Evolutionary conservation across 92 coral and sea anemone genomes (phyloP), one percentile per base, ranked within the genome.

Genomic region (Galaxea fascicularis): DNA sequence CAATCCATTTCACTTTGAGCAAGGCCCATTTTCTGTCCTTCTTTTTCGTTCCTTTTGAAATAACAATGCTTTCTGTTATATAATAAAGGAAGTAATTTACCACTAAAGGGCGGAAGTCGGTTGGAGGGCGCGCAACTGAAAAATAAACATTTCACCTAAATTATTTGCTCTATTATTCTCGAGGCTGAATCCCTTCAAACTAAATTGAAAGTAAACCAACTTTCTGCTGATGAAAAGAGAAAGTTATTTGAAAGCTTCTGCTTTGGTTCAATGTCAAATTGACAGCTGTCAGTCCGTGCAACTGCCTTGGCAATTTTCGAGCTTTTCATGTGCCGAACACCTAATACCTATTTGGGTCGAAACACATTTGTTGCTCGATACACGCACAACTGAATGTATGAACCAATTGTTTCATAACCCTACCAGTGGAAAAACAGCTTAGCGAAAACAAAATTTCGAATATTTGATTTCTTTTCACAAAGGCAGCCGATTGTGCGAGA

Each of bases 91-190:
- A 76, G 80, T 29, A 1, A 31, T 76, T 18, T 41, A 47, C 51
- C 45, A 28, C 9, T 10, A 16, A n/a, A 57, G 35, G 39, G 54
- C 81, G 70, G 81, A 76, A 76, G 81, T 76, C 41, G 53, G 24
- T 12, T 52, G 27, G 8, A 26, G 18, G 12, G 30, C 35, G 35
- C 68, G 18, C 68, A 13, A 73, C 13, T 1, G 30, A 27, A 51
- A 26, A 15, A 8, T 17, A 52, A 73, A 73, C 78, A 73, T 27
- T 52, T 46, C 64, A 49, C 12, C 22, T 2, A 1, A 52, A 26
- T 17, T 10, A 53, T 30, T 68, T n/a, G 25, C 11, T 63, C 26
- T 24, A 24, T 21, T 10, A 73, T 8, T 52, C 63, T 16, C 22
- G 62, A 73, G 78, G 63, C 51, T 51, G 30, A 51, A 52, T 17